A percentile compares a stretch with the other conserved stretches of the same genome.
Conservation (phyloP, 2,797 vertebrate species). For the Ctenopoma multispine region DNA sequence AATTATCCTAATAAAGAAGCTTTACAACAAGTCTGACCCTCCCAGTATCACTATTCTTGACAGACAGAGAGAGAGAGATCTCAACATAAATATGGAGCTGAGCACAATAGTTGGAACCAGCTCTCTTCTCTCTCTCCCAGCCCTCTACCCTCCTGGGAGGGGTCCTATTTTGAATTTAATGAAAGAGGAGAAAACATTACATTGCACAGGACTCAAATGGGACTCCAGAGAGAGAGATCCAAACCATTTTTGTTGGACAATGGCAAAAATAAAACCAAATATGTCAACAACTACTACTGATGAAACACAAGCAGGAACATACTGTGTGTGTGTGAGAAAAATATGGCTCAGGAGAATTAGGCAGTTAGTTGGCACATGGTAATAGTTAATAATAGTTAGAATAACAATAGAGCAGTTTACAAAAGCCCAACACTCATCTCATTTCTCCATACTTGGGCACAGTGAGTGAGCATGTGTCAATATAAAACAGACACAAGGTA, state of each 20-base stretch:
- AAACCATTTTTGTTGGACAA: constrained; percentile 74
- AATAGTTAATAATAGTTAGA: no score
- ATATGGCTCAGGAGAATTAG: constrained; percentile 64
- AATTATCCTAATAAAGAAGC: constrained; percentile 59
- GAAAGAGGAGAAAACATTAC: constrained; percentile 77
- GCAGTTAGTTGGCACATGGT: constrained; percentile 25
- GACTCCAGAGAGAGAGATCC: constrained; percentile 76
- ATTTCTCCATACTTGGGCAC: constrained; percentile 3
- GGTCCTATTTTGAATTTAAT: constrained; percentile 77
- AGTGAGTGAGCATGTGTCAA: no score
- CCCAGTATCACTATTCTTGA: constrained; percentile 55
- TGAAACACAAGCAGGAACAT: constrained; percentile 39
- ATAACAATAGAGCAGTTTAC: neutral
- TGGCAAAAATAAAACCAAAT: constrained; percentile 62
- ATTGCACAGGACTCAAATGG: constrained; percentile 71
- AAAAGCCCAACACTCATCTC: neutral
- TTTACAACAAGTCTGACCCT: constrained; percentile 50
- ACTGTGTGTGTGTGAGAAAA: constrained; percentile 60
- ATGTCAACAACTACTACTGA: constrained; percentile 35
- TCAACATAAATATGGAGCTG: constrained; percentile 62
- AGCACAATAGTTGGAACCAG: constrained; percentile 74
- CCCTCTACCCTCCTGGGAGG: constrained; percentile 58
- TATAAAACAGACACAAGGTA: constrained; percentile 23
- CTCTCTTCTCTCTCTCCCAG: constrained; percentile 41
- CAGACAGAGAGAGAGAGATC: constrained; percentile 23